Base-by-base conservation (phyloP, 2,797 vertebrate species). In the Acipenser transmontanus region DNA sequence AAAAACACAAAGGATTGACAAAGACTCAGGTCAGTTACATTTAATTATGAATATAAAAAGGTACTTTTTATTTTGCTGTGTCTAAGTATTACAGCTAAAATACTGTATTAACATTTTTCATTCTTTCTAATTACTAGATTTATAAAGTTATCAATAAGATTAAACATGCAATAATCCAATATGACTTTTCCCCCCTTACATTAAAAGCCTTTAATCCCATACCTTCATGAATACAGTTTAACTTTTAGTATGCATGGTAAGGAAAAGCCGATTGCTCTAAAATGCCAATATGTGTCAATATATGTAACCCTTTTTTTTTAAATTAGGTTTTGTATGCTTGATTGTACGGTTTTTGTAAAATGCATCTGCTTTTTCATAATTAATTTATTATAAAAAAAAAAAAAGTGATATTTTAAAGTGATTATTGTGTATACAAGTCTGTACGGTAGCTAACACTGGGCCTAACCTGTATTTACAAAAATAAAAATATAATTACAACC, bases 201-300 rank as follows among this genome's bases (percentile, higher is more conserved):
- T 72, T 73, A 74, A 75, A 70, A 69, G 74, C 61, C 69, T 73
- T 71, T 81, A 81, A 79, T 81, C 79, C 77, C 73, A 62, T 72
- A 71, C 76, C 69, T 68, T 14, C 60, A 71, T 77, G 74, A 76
- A 81, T 79, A 78, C 73, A 76, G 74, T 65, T 67, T 50, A 76
- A 74, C 68, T 75, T 34, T 76, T 74, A 70, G 74, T 76, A 78
- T 74, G 77, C 76, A 61, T 47, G 69, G 71, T 74, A 70, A 71
- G 72, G 64, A 65, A 8, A 49, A 63, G 34, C 67, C 66, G 73
- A 73, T 76, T 76, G 73, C 70, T 64, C 61, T 60, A 13, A 34
- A 51, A 67, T 72, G 74, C 77, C 76, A 62, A 78, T 79, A 76
- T 48, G 64, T 76, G 76, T 77, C 79, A 77, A 81, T 77, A 81